Evolutionary conservation across 2,113 vertebrate species (phyloP), one percentile per base, ranked within the genome.

Genomic region (Setophaga petechia): DNA sequence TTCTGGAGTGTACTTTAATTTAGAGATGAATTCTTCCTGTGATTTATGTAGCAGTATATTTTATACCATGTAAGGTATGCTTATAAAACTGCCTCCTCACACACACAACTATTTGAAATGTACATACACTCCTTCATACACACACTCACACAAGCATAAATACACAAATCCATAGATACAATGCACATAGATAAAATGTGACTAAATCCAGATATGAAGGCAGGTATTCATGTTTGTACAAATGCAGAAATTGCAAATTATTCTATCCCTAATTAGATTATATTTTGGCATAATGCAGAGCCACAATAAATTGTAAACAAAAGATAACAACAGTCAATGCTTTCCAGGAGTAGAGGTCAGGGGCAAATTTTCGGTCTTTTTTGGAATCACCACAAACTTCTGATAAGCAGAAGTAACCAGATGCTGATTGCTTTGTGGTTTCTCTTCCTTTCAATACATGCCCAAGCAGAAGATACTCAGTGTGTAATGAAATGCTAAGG

Each of bases 1-100:
- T 90, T 89, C 93, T 86, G 54, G 71, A 93, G 59, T 51, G 65
- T 80, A 92, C 76, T 96, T 97, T 92, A 66, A 94, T 94, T 93
- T 95, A 72, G 81, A 95, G 35, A 75, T 93, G 62, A 97, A 94
- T 95, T 89, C 68, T 90, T 92, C 83, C 78, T 80, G 52, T 85
- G 71, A 97, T 95, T 85, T 78, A 81, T 90, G 78, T 77, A 88
- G 69, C 39, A 81, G 43, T 86, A 44, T 94, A 81, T 92, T 95
- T 93, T 65, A 90, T 78, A 52, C 47, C 69, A 91, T 71, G 28
- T 81, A 89, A 91, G 41, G 30, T 66, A 84, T 35, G 47, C 69
- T 68, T 84, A 87, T 83, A 89, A 92, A 92, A 78, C 55, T 84
- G 52, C 57, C 61, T 87, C 31, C 27, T 85, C 66, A 51, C 54